These are phyloP conservation scores for Eurois occulta DNA, from an alignment of 2,888 invertebrate species.

Conservation along the genomic window DNA sequence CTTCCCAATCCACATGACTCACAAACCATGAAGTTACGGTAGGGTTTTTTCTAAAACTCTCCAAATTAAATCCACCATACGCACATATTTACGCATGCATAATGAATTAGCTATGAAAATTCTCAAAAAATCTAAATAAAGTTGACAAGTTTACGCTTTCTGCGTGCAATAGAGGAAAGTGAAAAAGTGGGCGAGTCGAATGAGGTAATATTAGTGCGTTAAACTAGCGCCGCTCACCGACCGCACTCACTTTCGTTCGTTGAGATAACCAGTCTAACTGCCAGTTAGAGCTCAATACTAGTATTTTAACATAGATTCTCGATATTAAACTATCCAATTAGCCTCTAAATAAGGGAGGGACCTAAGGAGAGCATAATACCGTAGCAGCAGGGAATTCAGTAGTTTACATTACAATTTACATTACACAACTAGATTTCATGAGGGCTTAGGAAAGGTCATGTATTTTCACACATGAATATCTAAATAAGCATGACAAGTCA, in stretches of 20 bases:
- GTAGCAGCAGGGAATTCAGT: not conserved
- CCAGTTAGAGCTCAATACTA: slow-evolving; percentile 47
- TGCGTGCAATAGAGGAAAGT: slow-evolving; percentile 83
- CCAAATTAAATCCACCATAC: slow-evolving; percentile 7
- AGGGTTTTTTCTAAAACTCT: slow-evolving; percentile 12
- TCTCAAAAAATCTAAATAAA: slow-evolving; percentile 42
- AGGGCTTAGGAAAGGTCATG: slow-evolving; percentile 9
- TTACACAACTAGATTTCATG: slow-evolving; percentile 6
- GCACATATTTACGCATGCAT: slow-evolving; percentile 13
- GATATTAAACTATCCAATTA: slow-evolving; percentile 19
- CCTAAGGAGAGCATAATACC: no score
- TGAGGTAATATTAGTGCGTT: slow-evolving; percentile 84
- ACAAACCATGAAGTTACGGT: slow-evolving; percentile 10
- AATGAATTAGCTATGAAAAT: slow-evolving; percentile 14
- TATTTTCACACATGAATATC: slow-evolving; percentile 12
- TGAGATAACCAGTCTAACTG: slow-evolving; percentile 71
- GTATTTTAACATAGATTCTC: slow-evolving; percentile 24
- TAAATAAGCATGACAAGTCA: slow-evolving; percentile 25
- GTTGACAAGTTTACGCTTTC: slow-evolving; percentile 85
- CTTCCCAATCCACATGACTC: slow-evolving; percentile 27
- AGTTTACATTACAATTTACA: not conserved
- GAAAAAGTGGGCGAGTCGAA: slow-evolving; percentile 83
- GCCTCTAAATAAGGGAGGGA: not conserved
- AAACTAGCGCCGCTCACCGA: slow-evolving; percentile 78
- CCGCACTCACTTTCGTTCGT: slow-evolving; percentile 84